phyloP scores from a whole-genome alignment of 2,113 vertebrate species.

The Leucoraja erinaceus region DNA sequence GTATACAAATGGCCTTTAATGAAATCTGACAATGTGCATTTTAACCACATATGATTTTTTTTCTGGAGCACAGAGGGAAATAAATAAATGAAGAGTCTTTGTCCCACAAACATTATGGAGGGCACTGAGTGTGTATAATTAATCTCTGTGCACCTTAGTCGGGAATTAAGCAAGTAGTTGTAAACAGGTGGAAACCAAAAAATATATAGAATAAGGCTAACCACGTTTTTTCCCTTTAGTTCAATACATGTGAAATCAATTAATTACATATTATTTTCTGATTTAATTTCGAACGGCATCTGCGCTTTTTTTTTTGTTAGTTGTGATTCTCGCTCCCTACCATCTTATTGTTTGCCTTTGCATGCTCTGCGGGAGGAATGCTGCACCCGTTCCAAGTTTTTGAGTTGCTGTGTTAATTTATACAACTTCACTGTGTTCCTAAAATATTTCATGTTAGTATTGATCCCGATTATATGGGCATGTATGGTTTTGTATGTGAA shows the following conservation, averaged over 20 bases:
- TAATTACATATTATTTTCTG: neutral
- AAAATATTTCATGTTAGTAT: neutral
- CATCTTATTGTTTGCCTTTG: neutral
- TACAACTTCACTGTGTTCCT: neutral
- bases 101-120: too few relatives aligned
- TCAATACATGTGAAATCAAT: neutral
- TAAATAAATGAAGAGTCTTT: too few relatives aligned
- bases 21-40: too few relatives aligned
- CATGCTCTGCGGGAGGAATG: neutral
- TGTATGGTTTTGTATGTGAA: neutral
- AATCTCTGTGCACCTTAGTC: too few relatives aligned
- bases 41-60: too few relatives aligned
- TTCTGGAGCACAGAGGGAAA: too few relatives aligned
- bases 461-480: neutral
- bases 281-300: neutral
- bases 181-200: neutral
- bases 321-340: neutral
- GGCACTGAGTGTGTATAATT: too few relatives aligned
- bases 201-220: neutral
- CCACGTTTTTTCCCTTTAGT: neutral
- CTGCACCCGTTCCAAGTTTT: neutral
- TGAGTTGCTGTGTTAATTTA: neutral
- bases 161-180: neutral
- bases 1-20: too few relatives aligned
- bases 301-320: neutral